phyloP scores from a whole-genome alignment of 2,797 vertebrate genomes.

The Phyllotis vaccarum region DNA sequence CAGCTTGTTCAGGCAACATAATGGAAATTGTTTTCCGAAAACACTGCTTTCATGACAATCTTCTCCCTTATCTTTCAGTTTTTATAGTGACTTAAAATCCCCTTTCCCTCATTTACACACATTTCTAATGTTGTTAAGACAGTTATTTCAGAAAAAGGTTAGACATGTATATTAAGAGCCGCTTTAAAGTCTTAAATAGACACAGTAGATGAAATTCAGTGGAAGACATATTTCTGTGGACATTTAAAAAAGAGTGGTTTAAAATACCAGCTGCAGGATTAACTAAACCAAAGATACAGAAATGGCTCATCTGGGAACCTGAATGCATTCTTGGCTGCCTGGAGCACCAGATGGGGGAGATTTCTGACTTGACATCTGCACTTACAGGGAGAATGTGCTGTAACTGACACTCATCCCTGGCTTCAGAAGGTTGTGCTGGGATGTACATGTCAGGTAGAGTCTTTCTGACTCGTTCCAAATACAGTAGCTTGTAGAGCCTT shows the following conservation, averaged over 20 bases:
- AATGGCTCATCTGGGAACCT: background rate
- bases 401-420: background rate
- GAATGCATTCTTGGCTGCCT: background rate
- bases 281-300: conserved; percentile 4
- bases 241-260: conserved; percentile 37
- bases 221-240: conserved; percentile 4
- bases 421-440: background rate
- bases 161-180: background rate
- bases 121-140: background rate
- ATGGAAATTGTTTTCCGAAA: conserved; percentile 31
- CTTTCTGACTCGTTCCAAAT: background rate
- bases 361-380: background rate
- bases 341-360: background rate
- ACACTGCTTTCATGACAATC: background rate
- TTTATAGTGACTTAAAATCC: background rate
- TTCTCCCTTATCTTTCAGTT: background rate
- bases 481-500: background rate
- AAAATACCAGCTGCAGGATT: conserved; percentile 22
- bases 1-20: background rate
- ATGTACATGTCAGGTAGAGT: background rate
- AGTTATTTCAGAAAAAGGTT: background rate
- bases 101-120: background rate
- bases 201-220: background rate
- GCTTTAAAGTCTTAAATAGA: background rate
- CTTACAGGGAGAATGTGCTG: background rate